Evolutionary conservation across 2,888 invertebrate genomes (phyloP).

Genomic region (Coelopa pilipes): DNA sequence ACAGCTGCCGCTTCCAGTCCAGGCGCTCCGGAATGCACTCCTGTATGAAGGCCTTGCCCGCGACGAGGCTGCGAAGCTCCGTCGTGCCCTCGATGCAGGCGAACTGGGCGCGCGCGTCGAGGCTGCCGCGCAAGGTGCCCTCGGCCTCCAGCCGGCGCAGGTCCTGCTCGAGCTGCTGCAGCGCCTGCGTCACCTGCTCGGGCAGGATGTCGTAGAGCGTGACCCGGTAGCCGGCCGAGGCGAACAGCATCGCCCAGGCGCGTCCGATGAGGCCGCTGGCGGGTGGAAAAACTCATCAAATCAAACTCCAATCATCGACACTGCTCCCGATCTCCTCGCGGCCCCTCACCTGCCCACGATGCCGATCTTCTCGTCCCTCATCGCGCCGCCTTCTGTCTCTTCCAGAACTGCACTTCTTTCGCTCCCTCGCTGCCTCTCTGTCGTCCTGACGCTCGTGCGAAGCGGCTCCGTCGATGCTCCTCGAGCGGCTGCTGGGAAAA

Average conservation of each 20-base stretch:
- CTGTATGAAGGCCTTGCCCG: conserved; percentile 83
- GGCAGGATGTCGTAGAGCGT: conserved; percentile 85
- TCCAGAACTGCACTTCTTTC: not conserved
- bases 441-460: not conserved
- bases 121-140: conserved; percentile 78
- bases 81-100: conserved; percentile 79
- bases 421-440: not conserved
- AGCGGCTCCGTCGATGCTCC: not conserved
- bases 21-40: conserved; percentile 94
- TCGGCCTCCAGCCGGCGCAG: conserved; percentile 76
- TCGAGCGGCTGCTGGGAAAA: not conserved
- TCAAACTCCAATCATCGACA: not conserved
- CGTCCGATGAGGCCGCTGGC: conserved; percentile 92
- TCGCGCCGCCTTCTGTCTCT: conserved; percentile 25
- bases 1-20: conserved; percentile 84
- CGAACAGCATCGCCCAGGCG: conserved; percentile 97
- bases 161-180: conserved; percentile 79
- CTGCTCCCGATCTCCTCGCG: not conserved
- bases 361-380: conserved; percentile 76
- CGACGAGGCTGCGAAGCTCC: conserved; percentile 76
- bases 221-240: conserved; percentile 91
- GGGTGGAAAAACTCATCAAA: no score
- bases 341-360: conserved; percentile 78
- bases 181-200: conserved; percentile 78
- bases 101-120: conserved; percentile 80